Base-by-base conservation (phyloP, 1,140 invertebrate species). In the Drosophila hydei region DNA sequence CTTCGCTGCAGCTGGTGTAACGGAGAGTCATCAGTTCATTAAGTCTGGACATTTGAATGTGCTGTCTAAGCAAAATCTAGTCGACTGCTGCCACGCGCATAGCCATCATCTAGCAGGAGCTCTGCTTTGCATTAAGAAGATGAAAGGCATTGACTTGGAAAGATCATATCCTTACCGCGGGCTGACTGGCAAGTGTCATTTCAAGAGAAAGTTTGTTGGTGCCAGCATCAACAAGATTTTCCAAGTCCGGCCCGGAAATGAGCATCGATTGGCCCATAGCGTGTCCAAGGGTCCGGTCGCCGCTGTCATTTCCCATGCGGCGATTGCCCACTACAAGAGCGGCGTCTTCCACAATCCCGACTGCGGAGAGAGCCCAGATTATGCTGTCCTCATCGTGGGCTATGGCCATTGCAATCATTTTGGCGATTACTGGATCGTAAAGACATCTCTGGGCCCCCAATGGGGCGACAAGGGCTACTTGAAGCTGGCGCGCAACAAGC, bases 321-420 rank as follows among this genome's bases (percentile, higher is more conserved):
- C 16, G 1, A 16, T 69, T 16, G 16, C 0, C 0, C 12, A 9
- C 14, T 69, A 69, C 23, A 47, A 9, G 16, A 3, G 40, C 0
- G 59, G 67, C 7, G 27, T 69, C 1, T 69, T 16, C 50, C 4
- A 55, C 8, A 6, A 48, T 30, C 1, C 30, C 0, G 1, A n/a
- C 4, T 62, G 59, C 11, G 50, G 30, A 5, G 14, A 38, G 2
- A 16, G 1, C n/a, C 12, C 42, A 0, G 27, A 55, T 18, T 55
- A 30, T 9, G 14, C 59, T 16, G 67, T 69, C 2, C 67, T 69
- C 4, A 48, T 69, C 54, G 67, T 69, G 1, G 67, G 67, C 16
- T 69, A 48, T 30, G 59, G 59, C n/a, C 8, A 7, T 19, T 45
- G 38, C 27, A 45, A 25, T 6, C 12, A 12, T 3, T 16, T 8